Evolutionary conservation across 2,113 vertebrate species (phyloP).

Genomic region (Mustela nigripes): DNA sequence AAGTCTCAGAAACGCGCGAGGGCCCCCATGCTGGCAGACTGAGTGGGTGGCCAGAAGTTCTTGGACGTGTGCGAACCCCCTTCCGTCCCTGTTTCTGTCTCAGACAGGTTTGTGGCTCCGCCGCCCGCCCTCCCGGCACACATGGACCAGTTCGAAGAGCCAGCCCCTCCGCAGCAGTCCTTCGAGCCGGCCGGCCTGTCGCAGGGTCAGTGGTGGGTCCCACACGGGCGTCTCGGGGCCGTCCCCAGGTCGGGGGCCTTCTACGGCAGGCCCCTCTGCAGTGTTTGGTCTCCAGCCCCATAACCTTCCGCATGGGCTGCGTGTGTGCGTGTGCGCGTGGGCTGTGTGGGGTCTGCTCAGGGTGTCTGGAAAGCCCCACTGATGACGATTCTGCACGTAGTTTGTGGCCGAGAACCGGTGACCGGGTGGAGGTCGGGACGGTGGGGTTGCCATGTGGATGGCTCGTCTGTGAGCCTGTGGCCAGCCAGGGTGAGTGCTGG

Average conservation of each 20-base stretch:
- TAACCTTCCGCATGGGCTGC: neutral
- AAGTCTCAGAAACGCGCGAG: neutral
- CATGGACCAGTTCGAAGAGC: constrained; percentile 74
- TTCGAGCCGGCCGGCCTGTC: constrained; percentile 60
- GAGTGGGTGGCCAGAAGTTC: no score
- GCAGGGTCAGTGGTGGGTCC: constrained; percentile 71
- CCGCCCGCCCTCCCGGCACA: constrained; percentile 55
- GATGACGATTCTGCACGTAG: accelerated
- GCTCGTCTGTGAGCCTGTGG: neutral
- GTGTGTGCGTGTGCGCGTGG: no score
- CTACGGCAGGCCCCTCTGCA: neutral
- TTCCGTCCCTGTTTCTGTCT: neutral
- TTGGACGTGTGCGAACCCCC: accelerated
- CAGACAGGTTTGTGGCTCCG: constrained; percentile 71
- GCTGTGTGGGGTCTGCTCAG: neutral
- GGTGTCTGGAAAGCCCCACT: neutral
- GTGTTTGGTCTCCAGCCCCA: neutral
- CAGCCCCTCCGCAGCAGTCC: constrained; percentile 26
- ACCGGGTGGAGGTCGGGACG: neutral
- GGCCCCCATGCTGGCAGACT: accelerated
- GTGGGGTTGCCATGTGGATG: accelerated
- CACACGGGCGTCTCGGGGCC: neutral
- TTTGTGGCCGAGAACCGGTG: neutral
- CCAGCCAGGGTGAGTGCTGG: accelerated
- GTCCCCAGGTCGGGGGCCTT: neutral